Conservation (phyloP, 2,888 invertebrate species). For the Drosophila sordidapex region DNA sequence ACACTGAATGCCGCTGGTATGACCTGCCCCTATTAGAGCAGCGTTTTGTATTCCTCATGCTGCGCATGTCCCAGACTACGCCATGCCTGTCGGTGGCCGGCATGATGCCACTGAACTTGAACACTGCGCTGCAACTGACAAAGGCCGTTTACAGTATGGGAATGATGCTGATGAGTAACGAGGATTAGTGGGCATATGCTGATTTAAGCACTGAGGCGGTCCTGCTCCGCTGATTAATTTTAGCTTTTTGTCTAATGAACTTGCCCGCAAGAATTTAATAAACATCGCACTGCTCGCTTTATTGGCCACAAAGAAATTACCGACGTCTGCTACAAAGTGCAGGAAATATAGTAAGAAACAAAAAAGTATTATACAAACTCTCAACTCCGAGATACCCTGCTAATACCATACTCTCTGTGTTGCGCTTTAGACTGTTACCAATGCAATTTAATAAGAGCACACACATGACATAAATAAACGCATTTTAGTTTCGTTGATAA, state of each 20-base stretch:
- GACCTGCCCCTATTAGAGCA: slow-evolving; percentile 54
- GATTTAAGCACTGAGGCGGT: background rate
- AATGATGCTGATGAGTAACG: slow-evolving; percentile 43
- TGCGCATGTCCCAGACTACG: slow-evolving; percentile 56
- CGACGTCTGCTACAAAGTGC: slow-evolving; percentile 39
- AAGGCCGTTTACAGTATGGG: slow-evolving; percentile 44
- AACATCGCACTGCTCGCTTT: slow-evolving; percentile 56
- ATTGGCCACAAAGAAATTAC: slow-evolving; percentile 62
- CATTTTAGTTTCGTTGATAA: background rate
- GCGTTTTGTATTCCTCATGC: slow-evolving; percentile 61
- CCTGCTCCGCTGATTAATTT: slow-evolving; percentile 66
- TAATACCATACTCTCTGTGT: background rate
- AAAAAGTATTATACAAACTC: background rate
- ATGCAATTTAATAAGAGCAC: background rate
- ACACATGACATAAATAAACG: background rate
- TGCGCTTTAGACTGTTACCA: background rate
- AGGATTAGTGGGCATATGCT: slow-evolving; percentile 4
- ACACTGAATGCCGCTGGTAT: slow-evolving; percentile 65
- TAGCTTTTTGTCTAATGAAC: slow-evolving; percentile 77
- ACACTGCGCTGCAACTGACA: slow-evolving; percentile 61
- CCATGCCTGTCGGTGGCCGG: slow-evolving; percentile 48
- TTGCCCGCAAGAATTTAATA: slow-evolving; percentile 72
- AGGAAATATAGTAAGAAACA: slow-evolving; percentile 50
- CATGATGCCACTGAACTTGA: slow-evolving; percentile 60
- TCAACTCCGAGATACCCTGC: background rate